Base-by-base conservation (phyloP, 2,113 vertebrate species). In the Plecotus auritus region DNA sequence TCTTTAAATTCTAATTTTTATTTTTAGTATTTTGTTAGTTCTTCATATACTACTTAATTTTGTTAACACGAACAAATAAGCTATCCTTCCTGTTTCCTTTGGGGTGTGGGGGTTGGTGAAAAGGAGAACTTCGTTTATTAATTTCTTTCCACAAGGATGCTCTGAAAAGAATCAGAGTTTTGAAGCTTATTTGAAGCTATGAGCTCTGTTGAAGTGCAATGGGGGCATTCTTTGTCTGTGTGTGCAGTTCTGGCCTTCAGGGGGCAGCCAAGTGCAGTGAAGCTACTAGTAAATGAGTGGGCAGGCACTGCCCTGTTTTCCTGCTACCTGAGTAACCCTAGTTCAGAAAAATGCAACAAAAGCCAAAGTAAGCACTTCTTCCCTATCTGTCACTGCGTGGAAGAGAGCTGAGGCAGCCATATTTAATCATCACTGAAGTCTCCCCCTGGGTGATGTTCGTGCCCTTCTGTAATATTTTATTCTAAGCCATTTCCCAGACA, bases 231-330 rank as follows among this genome's bases (percentile, higher is more conserved):
- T 22, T 67, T 22, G 47, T 82, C 22, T 97, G 96, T 88, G 88
- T 54, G 45, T 95, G 96, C 91, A 87, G 16, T 37, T 96, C 94
- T 89, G 74, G 90, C 97, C 98, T 98, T 98, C 97, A 98, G 98
- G 98, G 98, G 98, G 98, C 98, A 98, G 97, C 96, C 94, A 88
- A 97, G 96, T 93, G 97, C 97, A 97, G 96, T 78, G 20, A 95
- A 98, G 97, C 59, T 82, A 28, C 59, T 61, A 28, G 59, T 26
- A 49, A 83, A 49, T 17, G 20, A 80, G 45, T 80, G 61, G 88
- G 94, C 66, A 12, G 1, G 22, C 72, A 13, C 30, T 7, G 87
- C 47, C 35, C 66, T 40, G 82, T 93, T 96, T 96, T 74, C 56
- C 17, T 32, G 96, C 96, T 97, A 97, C 94, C 92, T 54, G 94